Base-by-base conservation (phyloP, 2,888 invertebrate genomes). In the Dryomyza anilis region DNA sequence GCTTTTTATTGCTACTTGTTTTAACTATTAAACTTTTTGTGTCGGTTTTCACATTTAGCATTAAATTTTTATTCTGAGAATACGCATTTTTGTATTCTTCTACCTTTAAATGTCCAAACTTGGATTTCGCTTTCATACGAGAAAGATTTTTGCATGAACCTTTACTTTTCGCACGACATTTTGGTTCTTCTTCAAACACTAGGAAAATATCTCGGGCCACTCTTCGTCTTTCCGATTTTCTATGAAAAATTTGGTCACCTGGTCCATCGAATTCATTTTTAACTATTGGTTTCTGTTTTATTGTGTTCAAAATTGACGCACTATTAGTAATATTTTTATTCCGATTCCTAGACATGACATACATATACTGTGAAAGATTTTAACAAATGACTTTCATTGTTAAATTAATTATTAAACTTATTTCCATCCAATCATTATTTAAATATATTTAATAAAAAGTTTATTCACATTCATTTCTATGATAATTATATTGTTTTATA, bases 141-240 rank as follows among this genome's bases (percentile, higher is more conserved):
- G 76, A 66, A 63, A 72, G 72, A 59, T 74, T 78, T 67, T 76
- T 76, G 33, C 72, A 72, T 6, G 75, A 69, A n/a, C 79, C 77
- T 63, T 75, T 74, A 7, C 73, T 73, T 0, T 71, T 73, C 2
- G 76, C 72, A 19, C 78, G 74, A 21, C 75, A 73, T n/a, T 71
- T 69, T 3, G 80, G 75, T 66, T 80, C 77, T 65, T 82, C 80
- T 69, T 82, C 82, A 66, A 82, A 81, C 4, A 82, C 79, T 69
- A 82, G 72, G 65, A 81, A 82, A 46, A 82, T 82, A 64, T 82
- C 82, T 8, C 82, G 78, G 2, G 82, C 81, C 36, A 82, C 77
- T 77, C 81, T 82, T 69, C 83, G 78, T 3, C 82, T 74, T 67
- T 79, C 82, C 16, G 82, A 82, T 67, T 82, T 82, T 58, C 83